A percentile compares a stretch with the other conserved stretches of the same genome.
Conservation (phyloP, 2,888 invertebrate genomes). For the Heteromyza rotundicornis region DNA sequence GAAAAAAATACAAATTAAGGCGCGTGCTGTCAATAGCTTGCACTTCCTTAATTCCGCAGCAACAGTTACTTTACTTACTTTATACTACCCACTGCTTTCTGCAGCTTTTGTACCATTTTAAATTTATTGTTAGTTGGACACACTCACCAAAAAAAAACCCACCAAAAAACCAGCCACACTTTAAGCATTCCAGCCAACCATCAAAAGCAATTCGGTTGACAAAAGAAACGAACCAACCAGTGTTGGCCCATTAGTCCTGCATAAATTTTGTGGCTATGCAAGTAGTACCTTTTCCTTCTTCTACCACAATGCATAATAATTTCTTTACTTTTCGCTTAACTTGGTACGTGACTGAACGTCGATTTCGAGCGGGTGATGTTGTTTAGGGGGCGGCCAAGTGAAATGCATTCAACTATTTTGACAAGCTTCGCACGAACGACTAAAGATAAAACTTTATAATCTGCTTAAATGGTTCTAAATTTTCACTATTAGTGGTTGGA, state of each 20-base stretch:
- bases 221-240: neutral
- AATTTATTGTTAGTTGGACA: neutral
- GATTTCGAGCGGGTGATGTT: conserved; percentile 34
- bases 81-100: neutral
- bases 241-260: conserved; percentile 1
- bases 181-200: neutral
- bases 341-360: conserved; percentile 52
- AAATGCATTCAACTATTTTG: conserved; percentile 18
- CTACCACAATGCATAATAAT: neutral
- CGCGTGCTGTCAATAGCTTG: neutral
- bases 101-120: neutral
- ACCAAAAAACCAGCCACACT: neutral
- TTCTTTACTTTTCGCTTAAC: neutral
- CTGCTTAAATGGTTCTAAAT: conserved; percentile 1
- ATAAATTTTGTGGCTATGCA: neutral
- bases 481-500: conserved; percentile 8
- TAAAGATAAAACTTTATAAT: conserved; percentile 12
- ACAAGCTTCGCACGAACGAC: conserved; percentile 1
- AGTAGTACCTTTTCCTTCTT: neutral
- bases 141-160: too few relatives aligned
- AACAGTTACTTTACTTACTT: neutral
- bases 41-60: neutral
- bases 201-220: neutral
- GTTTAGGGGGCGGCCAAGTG: neutral
- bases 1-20: neutral